Conservation (phyloP, 2,888 invertebrate species). For the Noctua janthe region DNA sequence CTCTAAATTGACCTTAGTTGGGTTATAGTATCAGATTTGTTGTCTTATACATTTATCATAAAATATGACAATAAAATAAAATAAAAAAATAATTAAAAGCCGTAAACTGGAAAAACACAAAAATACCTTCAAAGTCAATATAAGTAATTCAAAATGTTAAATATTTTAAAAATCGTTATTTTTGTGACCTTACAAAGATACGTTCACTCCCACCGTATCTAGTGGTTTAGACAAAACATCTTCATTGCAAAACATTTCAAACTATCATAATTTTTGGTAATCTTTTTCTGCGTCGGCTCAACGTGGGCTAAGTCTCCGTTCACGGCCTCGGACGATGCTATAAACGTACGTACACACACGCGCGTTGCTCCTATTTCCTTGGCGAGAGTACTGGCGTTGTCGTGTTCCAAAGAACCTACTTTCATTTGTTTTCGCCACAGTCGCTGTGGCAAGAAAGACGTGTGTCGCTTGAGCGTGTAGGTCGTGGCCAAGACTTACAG, state of each 20-base stretch:
- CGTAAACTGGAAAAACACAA: background rate
- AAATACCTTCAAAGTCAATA: background rate
- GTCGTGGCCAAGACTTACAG: background rate
- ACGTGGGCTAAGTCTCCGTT: background rate
- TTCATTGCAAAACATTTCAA: constrained; percentile 12
- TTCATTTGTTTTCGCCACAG: background rate
- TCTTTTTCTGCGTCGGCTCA: constrained; percentile 15
- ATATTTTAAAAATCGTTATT: background rate
- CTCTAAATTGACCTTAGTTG: background rate
- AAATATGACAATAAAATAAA: background rate
- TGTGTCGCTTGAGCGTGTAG: background rate
- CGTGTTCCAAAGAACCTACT: background rate
- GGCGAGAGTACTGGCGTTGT: background rate
- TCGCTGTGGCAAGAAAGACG: background rate
- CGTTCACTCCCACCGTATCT: constrained; percentile 17
- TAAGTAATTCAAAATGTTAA: background rate
- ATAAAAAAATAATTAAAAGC: too few species aligned
- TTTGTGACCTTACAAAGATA: constrained; percentile 19
- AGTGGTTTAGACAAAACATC: background rate
- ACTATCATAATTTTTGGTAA: constrained; percentile 46
- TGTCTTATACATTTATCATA: too few species aligned
- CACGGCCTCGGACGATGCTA: background rate
- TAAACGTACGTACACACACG: background rate
- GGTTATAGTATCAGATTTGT: background rate
- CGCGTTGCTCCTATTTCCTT: background rate